Conservation (phyloP, 2,797 vertebrate genomes). For the Paramormyrops hopkinsi region DNA sequence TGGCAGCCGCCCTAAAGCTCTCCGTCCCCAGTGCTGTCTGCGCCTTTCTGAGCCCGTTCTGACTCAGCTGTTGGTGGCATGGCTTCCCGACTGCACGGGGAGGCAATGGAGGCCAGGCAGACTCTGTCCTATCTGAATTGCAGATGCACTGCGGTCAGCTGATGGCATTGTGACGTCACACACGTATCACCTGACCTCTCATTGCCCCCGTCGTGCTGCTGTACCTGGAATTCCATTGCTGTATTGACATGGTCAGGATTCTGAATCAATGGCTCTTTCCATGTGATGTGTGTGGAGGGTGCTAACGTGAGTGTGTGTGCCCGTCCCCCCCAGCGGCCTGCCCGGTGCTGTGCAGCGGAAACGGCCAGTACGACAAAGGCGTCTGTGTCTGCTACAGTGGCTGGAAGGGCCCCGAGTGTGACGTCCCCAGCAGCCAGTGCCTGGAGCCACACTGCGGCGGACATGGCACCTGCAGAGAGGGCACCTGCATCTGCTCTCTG, state of each 20-base stretch:
- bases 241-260: background rate
- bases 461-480: slow-evolving; percentile 88
- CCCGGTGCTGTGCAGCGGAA: slow-evolving; percentile 93
- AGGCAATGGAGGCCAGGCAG: background rate
- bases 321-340: slow-evolving; percentile 75
- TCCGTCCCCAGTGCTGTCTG: background rate
- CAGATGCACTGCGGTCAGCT: background rate
- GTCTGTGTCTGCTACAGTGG: slow-evolving; percentile 95
- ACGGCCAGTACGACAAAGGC: slow-evolving; percentile 94
- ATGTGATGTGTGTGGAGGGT: background rate
- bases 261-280: background rate
- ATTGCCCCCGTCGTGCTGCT: background rate
- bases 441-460: slow-evolving; percentile 89
- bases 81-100: background rate
- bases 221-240: background rate
- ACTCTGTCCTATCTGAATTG: background rate
- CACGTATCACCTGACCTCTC: background rate
- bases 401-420: slow-evolving; percentile 95
- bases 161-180: background rate
- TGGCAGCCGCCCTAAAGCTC: background rate
- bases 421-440: slow-evolving; percentile 86
- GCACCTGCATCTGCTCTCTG: slow-evolving; percentile 85
- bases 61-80: background rate
- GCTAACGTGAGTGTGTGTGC: background rate
- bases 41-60: background rate